These are phyloP conservation scores for Eupleurogrammus muticus DNA, from an alignment of 2,797 vertebrate genomes.

Conservation along the genomic window DNA sequence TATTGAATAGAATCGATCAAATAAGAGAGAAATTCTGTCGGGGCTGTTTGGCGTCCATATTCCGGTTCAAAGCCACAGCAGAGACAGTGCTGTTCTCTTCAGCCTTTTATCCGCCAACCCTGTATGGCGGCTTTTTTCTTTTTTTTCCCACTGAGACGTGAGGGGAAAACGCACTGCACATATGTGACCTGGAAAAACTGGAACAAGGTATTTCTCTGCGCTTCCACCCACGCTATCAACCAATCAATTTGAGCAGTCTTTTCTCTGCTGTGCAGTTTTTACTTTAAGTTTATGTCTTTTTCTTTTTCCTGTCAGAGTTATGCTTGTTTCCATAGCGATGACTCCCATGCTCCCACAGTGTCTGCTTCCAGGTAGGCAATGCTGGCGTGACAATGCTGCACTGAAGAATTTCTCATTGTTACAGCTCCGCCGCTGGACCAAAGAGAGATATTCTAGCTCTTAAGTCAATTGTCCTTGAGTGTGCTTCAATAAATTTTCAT, in stretches of 20 bases:
- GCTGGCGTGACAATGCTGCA: conserved; percentile 69
- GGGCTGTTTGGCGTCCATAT: conserved; percentile 20
- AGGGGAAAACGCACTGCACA: conserved; percentile 19
- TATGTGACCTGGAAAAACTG: conserved; percentile 45
- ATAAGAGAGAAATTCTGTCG: conserved; percentile 25
- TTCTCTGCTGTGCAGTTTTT: conserved; percentile 29
- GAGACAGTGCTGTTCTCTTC: conserved; percentile 19
- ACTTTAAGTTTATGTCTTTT: conserved; percentile 59
- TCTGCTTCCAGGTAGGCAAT: conserved; percentile 78
- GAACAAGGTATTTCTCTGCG: conserved; percentile 28
- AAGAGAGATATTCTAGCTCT: conserved; percentile 51
- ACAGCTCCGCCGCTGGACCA: conserved; percentile 58
- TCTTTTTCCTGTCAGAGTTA: conserved; percentile 69
- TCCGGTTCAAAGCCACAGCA: conserved; percentile 16
- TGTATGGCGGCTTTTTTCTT: conserved; percentile 37
- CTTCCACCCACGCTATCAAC: conserved; percentile 20
- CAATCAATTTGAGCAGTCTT: conserved; percentile 60
- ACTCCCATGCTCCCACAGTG: conserved; percentile 78
- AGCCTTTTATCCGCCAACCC: conserved; percentile 39
- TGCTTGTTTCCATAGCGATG: conserved; percentile 86
- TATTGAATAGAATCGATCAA: conserved; percentile 40
- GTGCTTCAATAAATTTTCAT: conserved; percentile 55
- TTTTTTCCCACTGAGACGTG: conserved; percentile 14
- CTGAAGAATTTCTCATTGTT: conserved; percentile 74
- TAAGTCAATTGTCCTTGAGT: conserved; percentile 69